A percentile compares a stretch with the other conserved stretches of the same genome.
Conservation (phyloP, 2,888 invertebrate genomes). For the Charanyca ferruginea region DNA sequence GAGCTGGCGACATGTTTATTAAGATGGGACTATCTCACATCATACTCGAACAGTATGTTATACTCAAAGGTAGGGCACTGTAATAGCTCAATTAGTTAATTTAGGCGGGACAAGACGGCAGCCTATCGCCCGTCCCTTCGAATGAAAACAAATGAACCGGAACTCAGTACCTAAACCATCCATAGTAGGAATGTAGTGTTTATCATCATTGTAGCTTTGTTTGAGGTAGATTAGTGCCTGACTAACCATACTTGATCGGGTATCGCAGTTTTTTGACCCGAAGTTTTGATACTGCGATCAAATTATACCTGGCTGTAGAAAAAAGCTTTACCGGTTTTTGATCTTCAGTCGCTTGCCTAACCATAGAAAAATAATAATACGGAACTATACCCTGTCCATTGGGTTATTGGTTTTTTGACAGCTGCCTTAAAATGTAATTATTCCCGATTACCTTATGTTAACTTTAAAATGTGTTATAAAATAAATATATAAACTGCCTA, state of each 20-base stretch:
- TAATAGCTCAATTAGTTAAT: slow-evolving; percentile 49
- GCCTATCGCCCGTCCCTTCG: slow-evolving; percentile 13
- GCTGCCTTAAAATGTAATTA: too few species aligned
- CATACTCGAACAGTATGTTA: background rate
- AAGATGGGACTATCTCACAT: background rate
- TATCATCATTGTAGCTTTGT: background rate
- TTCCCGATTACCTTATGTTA: too few species aligned
- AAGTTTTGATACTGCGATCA: slow-evolving; percentile 9
- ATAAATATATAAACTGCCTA: too few species aligned
- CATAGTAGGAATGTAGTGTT: background rate
- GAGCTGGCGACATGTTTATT: slow-evolving; percentile 7
- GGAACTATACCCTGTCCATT: too few species aligned
- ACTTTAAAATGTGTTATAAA: too few species aligned
- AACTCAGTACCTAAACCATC: slow-evolving; percentile 8
- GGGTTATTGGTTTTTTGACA: too few species aligned
- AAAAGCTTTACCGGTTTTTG: slow-evolving; percentile 15
- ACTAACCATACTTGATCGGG: slow-evolving; percentile 2
- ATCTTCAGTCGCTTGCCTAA: background rate
- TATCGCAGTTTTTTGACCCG: background rate
- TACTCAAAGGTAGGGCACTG: slow-evolving; percentile 20
- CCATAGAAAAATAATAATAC: background rate
- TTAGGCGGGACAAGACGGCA: slow-evolving; percentile 1
- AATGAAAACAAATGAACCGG: slow-evolving; percentile 28
- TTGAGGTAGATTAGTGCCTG: background rate
- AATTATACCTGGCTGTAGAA: slow-evolving; percentile 3